Evolutionary conservation across 1,140 invertebrate species (phyloP), one percentile per base, ranked within the genome.

Genomic region (Euwallacea similis): DNA sequence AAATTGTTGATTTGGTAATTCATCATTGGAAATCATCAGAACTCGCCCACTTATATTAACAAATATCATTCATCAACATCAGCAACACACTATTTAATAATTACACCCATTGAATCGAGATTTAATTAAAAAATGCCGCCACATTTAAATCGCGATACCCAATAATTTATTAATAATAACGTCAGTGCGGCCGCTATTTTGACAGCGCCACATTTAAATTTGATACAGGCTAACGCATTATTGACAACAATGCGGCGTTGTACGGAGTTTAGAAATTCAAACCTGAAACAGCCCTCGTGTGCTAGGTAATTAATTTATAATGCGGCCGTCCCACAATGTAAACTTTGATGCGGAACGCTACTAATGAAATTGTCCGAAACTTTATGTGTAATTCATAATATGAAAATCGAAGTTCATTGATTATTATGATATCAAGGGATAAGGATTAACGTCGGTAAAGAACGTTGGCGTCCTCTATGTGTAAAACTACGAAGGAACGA

Each of bases 301-400:
- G 42, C 42, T 7, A 61, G 59, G 42, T 61, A 61, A 61, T 61
- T 61, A 61, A 61, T 42, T 61, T 61, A 58, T 58, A 61, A 61
- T 61, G 59, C 21, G 42, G 42, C 59, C 21, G 21, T 4, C 2
- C 21, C 59, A 43, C 33, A 42, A 61, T 61, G 42, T 61, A 61
- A 61, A 61, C 59, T 61, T 61, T 61, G 59, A 61, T 61, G 59
- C 59, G 33, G 21, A 9, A 61, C 21, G 21, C 8, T 13, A 13
- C 21, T 61, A 61, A 61, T 61, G 59, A 41, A 61, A 43, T 61
- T 61, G 21, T n/a, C 59, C 59, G 21, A n/a, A 8, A 16, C 59
- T 61, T 61, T 61, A 61, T 41, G 59, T 61, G 15, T 42, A 42
- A 41, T 58, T 6, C 21, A 33, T 33, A 33, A 33, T 33, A 33